Evolutionary conservation across 2,888 invertebrate species (phyloP).

Genomic region (Gibbula magus): DNA sequence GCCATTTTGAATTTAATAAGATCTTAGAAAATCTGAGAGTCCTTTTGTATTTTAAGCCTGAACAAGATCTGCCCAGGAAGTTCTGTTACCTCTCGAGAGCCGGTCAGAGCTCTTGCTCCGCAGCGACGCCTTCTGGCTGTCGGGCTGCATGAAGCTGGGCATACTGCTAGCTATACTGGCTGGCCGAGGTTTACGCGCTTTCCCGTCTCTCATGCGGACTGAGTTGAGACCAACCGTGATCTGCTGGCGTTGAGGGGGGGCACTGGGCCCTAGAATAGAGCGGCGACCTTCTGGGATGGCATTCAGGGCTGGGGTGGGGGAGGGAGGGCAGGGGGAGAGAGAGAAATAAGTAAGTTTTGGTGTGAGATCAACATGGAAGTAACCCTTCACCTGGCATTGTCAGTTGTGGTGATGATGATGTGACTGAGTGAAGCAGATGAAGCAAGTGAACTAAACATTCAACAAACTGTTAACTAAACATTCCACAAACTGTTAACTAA

Average conservation of each 20-base stretch:
- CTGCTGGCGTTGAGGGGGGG: conserved; percentile 56
- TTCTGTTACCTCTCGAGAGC: conserved; percentile 47
- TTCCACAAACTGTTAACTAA: too few species aligned
- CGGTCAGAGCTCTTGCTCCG: conserved; percentile 67
- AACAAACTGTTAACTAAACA: too few species aligned
- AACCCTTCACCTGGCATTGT: conserved; percentile 13
- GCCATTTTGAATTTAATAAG: too few species aligned
- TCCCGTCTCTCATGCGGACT: conserved; percentile 60
- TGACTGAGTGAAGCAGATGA: background rate
- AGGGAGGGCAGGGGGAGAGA: conserved; percentile 17
- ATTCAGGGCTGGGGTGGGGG: conserved; percentile 60
- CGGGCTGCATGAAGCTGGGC: conserved; percentile 63
- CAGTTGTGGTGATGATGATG: conserved; percentile 6
- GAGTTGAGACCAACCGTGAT: conserved; percentile 55
- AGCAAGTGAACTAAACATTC: background rate
- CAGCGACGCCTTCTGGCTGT: conserved; percentile 50
- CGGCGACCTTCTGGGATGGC: conserved; percentile 68
- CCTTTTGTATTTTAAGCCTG: too few species aligned
- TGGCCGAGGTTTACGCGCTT: conserved; percentile 65
- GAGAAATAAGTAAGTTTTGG: conserved; percentile 25
- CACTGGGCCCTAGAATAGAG: conserved; percentile 68
- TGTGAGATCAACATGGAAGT: background rate
- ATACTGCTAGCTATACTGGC: conserved; percentile 67
- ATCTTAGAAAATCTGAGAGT: too few species aligned
- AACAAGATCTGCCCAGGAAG: too few species aligned